Conservation (phyloP, 2,888 invertebrate species). For the Thysanoteuthis rhombus region DNA sequence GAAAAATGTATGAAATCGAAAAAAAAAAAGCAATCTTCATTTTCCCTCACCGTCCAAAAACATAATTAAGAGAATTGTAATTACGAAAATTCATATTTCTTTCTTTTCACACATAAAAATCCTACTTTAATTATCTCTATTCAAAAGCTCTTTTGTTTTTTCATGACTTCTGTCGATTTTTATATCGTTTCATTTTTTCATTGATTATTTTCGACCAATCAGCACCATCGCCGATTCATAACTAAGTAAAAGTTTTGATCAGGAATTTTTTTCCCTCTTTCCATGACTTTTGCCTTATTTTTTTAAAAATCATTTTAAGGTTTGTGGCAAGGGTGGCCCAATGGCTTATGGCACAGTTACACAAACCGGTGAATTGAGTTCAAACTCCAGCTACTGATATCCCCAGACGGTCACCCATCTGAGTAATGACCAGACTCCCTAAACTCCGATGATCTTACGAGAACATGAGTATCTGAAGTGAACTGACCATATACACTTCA, state of each 20-base stretch:
- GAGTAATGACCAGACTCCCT: no score
- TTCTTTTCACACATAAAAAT: background rate
- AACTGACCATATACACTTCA: no score
- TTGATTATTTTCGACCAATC: background rate
- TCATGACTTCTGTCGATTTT: background rate
- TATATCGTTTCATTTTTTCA: background rate
- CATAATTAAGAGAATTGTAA: background rate
- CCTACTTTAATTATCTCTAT: background rate
- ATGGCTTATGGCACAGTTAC: no score
- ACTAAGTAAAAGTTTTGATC: background rate
- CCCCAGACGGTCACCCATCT: no score
- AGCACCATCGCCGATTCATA: background rate
- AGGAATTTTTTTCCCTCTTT: no score
- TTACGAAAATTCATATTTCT: background rate
- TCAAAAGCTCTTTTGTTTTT: background rate
- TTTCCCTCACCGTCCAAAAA: background rate
- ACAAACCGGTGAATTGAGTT: no score
- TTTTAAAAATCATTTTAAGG: no score
- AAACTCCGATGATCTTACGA: no score
- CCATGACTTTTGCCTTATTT: no score
- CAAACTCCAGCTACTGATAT: no score
- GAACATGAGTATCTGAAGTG: no score
- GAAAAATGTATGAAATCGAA: background rate
- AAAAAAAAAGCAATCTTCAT: background rate
- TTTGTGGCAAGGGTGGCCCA: no score